phyloP scores from a whole-genome alignment of 2,797 vertebrate species.

The Acipenser ruthenus region DNA sequence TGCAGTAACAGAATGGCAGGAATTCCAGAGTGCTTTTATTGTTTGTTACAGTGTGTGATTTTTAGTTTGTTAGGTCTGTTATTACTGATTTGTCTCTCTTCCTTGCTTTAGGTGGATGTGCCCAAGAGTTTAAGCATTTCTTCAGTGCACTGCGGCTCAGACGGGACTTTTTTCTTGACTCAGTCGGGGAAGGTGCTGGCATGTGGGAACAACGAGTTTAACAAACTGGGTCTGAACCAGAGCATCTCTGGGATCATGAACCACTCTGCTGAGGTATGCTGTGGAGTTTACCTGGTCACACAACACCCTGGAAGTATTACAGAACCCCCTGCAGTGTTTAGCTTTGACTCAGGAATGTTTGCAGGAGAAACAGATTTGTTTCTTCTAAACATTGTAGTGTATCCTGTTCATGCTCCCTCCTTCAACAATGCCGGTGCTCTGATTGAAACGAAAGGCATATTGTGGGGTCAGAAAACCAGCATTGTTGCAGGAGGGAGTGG shows the following conservation, averaged over 20 bases:
- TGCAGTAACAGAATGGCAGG: too few species aligned
- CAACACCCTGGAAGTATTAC: too few species aligned
- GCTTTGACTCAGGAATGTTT: too few species aligned
- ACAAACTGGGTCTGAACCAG: conserved; percentile 92
- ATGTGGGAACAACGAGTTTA: conserved; percentile 95
- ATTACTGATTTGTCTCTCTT: conserved; percentile 8
- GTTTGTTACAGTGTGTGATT: not conserved
- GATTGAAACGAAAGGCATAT: too few species aligned
- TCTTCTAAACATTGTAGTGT: too few species aligned
- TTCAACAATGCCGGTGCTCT: too few species aligned
- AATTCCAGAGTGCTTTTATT: conserved; percentile 10
- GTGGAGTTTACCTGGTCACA: not conserved
- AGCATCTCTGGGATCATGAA: conserved; percentile 89
- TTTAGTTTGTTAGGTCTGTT: not conserved
- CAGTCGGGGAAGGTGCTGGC: conserved; percentile 87
- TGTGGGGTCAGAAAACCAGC: too few species aligned
- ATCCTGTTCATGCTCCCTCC: too few species aligned
- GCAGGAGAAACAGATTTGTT: too few species aligned
- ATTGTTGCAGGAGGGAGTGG: too few species aligned
- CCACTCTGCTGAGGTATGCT: conserved; percentile 58
- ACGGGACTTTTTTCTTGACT: conserved; percentile 91
- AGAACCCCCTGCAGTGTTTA: too few species aligned
- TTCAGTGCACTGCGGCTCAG: conserved; percentile 80
- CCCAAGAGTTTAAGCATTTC: conserved; percentile 80
- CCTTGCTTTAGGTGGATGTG: conserved; percentile 70